A percentile compares a stretch with the other conserved stretches of the same genome.
Evolutionary conservation across 2,113 vertebrate species (phyloP).

Genomic region (Microcebus lehilahytsara): DNA sequence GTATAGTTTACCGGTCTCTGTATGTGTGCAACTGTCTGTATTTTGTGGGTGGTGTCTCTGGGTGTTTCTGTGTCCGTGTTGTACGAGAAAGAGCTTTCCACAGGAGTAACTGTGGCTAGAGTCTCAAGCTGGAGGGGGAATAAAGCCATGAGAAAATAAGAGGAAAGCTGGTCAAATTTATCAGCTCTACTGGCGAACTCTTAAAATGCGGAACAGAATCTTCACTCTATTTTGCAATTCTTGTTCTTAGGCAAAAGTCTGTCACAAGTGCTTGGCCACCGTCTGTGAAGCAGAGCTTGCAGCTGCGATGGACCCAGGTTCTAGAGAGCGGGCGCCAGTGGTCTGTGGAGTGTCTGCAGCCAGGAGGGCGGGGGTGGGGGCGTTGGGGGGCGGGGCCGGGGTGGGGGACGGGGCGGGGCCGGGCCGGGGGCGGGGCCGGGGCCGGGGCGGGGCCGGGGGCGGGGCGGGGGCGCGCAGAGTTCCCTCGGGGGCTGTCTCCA

Average conservation of each 20-base stretch:
- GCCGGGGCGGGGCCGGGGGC: neutral
- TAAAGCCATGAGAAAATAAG: neutral
- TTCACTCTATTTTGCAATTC: neutral
- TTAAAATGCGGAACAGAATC: neutral
- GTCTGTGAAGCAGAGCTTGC: neutral
- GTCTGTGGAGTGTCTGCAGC: too few relatives aligned
- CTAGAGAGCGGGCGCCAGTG: too few relatives aligned
- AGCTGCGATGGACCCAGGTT: neutral
- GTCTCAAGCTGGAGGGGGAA: neutral
- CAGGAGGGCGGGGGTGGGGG: too few relatives aligned
- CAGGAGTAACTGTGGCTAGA: too few relatives aligned
- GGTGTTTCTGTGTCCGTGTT: neutral
- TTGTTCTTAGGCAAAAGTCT: neutral
- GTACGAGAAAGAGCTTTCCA: neutral
- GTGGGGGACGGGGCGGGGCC: neutral
- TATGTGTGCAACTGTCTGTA: neutral
- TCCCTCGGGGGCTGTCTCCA: fast-evolving
- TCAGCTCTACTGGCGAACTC: neutral
- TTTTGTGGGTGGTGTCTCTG: neutral
- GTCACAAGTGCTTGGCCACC: neutral
- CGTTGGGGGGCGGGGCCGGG: too few relatives aligned
- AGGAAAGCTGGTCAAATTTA: neutral
- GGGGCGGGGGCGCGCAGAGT: neutral
- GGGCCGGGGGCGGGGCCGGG: too few relatives aligned
- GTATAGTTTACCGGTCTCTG: too few relatives aligned